Evolutionary conservation across 2,797 vertebrate species (phyloP).

Genomic region (Aldrovandia affinis): DNA sequence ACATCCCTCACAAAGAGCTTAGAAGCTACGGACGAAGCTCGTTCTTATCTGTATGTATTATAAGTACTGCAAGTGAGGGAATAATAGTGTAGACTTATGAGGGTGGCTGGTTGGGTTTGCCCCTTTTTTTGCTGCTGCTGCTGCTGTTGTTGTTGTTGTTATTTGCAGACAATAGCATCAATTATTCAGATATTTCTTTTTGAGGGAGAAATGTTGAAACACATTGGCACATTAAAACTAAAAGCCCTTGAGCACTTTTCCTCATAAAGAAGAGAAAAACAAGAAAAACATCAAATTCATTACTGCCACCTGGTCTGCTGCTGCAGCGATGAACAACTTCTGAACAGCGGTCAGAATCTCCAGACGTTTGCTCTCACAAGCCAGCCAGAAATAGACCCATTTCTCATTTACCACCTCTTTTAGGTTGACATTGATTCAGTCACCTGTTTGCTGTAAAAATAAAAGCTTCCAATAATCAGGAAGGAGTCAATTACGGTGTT

Average conservation of each 20-base stretch:
- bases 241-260: constrained; percentile 32
- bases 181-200: constrained; percentile 47
- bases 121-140: neutral
- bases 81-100: neutral
- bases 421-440: constrained; percentile 15
- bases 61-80: neutral
- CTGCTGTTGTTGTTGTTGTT: neutral
- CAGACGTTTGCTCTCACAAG: constrained; percentile 24
- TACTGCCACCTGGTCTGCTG: constrained; percentile 14
- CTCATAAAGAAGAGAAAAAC: neutral
- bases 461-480: constrained; percentile 7
- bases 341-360: constrained; percentile 17
- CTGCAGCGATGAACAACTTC: constrained; percentile 20
- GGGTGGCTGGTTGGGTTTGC: neutral
- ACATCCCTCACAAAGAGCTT: neutral
- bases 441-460: constrained; percentile 22
- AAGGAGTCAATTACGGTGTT: neutral
- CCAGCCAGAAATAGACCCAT: neutral
- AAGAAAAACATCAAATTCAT: constrained; percentile 30
- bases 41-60: neutral
- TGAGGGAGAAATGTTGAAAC: constrained; percentile 26
- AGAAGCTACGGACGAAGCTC: neutral
- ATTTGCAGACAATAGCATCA: constrained; percentile 36
- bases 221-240: constrained; percentile 28
- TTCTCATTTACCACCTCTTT: constrained; percentile 10